These are phyloP conservation scores for Dolichopus griseipennis DNA, from an alignment of 2,888 invertebrate species.

Conservation along the genomic window DNA sequence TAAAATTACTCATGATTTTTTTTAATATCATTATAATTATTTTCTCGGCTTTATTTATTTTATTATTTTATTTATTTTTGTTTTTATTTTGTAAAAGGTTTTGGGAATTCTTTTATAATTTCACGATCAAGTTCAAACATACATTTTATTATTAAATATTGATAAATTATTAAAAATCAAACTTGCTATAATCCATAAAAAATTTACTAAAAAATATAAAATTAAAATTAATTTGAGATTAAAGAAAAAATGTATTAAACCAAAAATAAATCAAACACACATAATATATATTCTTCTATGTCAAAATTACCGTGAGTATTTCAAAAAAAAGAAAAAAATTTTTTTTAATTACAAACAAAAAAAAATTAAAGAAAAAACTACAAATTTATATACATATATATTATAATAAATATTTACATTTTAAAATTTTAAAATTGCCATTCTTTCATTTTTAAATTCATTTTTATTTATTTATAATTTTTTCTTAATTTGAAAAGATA, in stretches of 20 bases:
- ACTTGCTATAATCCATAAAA: not conserved
- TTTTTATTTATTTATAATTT: not conserved
- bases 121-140: not conserved
- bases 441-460: not conserved
- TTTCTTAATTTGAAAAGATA: not conserved
- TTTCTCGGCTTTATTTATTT: constrained; percentile 15
- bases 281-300: too few species aligned
- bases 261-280: too few species aligned
- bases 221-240: not conserved
- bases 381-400: too few species aligned
- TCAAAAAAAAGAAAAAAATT: too few species aligned
- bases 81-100: constrained; percentile 9
- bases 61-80: not conserved
- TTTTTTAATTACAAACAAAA: too few species aligned
- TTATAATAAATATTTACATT: too few species aligned
- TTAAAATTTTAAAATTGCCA: not conserved
- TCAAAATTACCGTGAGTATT: too few species aligned
- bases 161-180: not conserved
- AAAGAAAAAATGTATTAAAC: too few species aligned
- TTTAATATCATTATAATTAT: constrained; percentile 9
- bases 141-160: not conserved
- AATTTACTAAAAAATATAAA: not conserved
- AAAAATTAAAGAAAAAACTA: too few species aligned
- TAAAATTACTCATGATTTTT: not conserved
- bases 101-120: not conserved